Evolutionary conservation across 2,797 vertebrate species (phyloP), one percentile per base, ranked within the genome.

Genomic region (Lepus townsendii): DNA sequence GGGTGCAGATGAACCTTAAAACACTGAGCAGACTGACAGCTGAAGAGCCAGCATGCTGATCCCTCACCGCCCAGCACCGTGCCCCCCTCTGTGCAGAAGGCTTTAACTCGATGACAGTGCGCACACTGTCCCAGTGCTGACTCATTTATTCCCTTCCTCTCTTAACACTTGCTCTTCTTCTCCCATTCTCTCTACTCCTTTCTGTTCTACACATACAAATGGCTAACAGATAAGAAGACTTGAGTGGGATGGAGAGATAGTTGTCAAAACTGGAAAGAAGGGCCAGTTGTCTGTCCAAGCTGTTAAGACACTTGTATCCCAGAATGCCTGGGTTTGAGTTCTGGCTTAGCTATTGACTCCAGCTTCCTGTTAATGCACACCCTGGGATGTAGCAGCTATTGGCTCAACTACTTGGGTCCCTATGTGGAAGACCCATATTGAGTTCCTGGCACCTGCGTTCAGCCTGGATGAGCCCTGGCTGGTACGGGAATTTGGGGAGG

Each of bases 121-220:
- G 26, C n/a, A 72, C 57, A 35, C 2, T 13, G 50, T 26, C 13
- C 63, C 12, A 30, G 47, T 54, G 52, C 30, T 26, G 35, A 42
- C 22, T 52, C 11, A 78, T n/a, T 68, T 20, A 17, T 47, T 80
- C 10, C 76, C 35, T 88, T 88, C 52, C 71, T 60, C 68, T 87
- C 72, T 62, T 92, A 60, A 50, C 3, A 2, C 26, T 62, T 65
- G 14, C 72, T 60, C 24, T 68, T 82, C 62, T 73, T 42, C 5
- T 73, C 27, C 27, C 26, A 20, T 47, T 83, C 30, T 88, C 63
- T 94, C 68, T 94, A 54, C 42, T 77, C 63, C 75, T 84, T 54
- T 77, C 63, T 88, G 89, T 20, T 60, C 79, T 14, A 60, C 9
- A 73, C 38, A 77, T 24, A 27, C 1, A 42, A 83, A 20, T 65